Evolutionary conservation across 2,888 invertebrate genomes (phyloP).

Genomic region (Leucoptera coffeella): DNA sequence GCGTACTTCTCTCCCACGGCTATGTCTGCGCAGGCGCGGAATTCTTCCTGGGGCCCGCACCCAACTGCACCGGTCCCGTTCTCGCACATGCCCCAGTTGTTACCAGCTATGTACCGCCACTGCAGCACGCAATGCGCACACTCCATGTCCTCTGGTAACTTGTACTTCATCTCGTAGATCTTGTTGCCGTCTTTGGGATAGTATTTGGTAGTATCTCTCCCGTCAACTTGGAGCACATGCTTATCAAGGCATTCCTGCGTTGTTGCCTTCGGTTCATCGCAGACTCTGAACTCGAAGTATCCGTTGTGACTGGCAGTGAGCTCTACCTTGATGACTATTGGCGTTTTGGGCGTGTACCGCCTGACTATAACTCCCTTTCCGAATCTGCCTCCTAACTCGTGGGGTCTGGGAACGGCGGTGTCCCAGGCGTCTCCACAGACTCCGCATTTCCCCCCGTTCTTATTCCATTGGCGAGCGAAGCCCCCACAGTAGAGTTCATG

Average conservation of each 20-base stretch:
- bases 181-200: slow-evolving; percentile 74
- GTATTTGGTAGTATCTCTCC: slow-evolving; percentile 51
- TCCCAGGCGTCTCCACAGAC: slow-evolving; percentile 86
- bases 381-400: slow-evolving; percentile 80
- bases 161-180: slow-evolving; percentile 70
- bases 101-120: slow-evolving; percentile 84
- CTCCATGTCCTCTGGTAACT: slow-evolving; percentile 56
- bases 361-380: slow-evolving; percentile 77
- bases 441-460: slow-evolving; percentile 79
- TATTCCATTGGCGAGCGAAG: slow-evolving; percentile 75
- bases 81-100: slow-evolving; percentile 74
- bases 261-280: slow-evolving; percentile 64
- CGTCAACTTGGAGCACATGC: slow-evolving; percentile 55
- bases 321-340: slow-evolving; percentile 70
- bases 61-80: slow-evolving; percentile 75
- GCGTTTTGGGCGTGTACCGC: slow-evolving; percentile 63
- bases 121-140: slow-evolving; percentile 82
- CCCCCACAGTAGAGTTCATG: slow-evolving; percentile 86
- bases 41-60: slow-evolving; percentile 85
- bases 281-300: slow-evolving; percentile 79
- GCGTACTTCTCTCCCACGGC: slow-evolving; percentile 56
- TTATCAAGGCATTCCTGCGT: slow-evolving; percentile 74
- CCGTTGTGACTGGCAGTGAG: slow-evolving; percentile 86
- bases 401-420: slow-evolving; percentile 59
- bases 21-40: slow-evolving; percentile 79